These are phyloP conservation scores for Tachysurus fulvidraco DNA, from an alignment of 2,113 vertebrate genomes.

Conservation along the genomic window DNA sequence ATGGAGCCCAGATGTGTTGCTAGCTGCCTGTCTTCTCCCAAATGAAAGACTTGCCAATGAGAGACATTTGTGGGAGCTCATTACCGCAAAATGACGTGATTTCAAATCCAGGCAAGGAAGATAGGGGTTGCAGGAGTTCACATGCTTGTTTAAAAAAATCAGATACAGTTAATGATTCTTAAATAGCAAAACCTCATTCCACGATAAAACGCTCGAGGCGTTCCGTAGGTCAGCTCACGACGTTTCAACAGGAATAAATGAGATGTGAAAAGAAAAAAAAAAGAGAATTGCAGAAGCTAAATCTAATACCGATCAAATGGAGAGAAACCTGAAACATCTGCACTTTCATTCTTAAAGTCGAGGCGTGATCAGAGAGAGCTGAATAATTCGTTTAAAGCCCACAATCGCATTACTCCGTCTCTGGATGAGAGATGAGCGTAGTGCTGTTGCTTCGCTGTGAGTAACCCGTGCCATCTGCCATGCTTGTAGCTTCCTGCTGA, in stretches of 20 bases:
- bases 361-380: slow-evolving; percentile 31
- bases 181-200: not conserved
- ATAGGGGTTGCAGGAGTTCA: not conserved
- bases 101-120: slow-evolving; percentile 52
- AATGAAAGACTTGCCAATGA: slow-evolving; percentile 56
- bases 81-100: slow-evolving; percentile 56
- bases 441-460: slow-evolving; percentile 50
- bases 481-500: slow-evolving; percentile 52
- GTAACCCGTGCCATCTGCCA: slow-evolving; percentile 62
- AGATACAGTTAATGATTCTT: not conserved
- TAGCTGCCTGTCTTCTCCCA: slow-evolving; percentile 57
- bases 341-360: slow-evolving; percentile 17
- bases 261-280: not conserved
- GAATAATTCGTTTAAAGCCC: slow-evolving; percentile 43
- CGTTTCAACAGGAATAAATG: not conserved
- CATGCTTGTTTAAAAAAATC: slow-evolving; percentile 11
- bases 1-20: slow-evolving; percentile 62
- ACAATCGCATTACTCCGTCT: slow-evolving; percentile 40
- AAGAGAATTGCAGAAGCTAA: too few relatives aligned
- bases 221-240: not conserved
- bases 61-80: slow-evolving; percentile 55
- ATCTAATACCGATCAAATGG: not conserved
- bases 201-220: not conserved
- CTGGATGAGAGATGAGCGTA: slow-evolving; percentile 45
- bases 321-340: slow-evolving; percentile 9